These are phyloP conservation scores for Polietes domitor DNA, from an alignment of 2,888 invertebrate species.

Conservation along the genomic window DNA sequence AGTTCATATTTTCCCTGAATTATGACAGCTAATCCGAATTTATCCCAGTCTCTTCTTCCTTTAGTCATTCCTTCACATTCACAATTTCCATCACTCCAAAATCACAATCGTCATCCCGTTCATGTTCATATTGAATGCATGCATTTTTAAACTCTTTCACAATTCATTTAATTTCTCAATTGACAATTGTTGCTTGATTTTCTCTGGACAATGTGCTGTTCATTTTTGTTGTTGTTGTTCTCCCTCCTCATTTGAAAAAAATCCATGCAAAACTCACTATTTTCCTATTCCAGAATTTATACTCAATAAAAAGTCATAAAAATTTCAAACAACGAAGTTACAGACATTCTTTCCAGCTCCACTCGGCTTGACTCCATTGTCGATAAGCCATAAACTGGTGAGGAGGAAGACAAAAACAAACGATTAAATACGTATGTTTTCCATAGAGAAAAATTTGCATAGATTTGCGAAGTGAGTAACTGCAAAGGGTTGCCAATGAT, in stretches of 20 bases:
- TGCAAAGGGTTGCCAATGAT: conserved; percentile 26
- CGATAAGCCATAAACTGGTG: conserved; percentile 23
- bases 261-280: neutral
- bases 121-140: neutral
- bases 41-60: too few relatives aligned
- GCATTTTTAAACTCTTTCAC: conserved; percentile 7
- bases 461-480: conserved; percentile 37
- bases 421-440: conserved; percentile 39
- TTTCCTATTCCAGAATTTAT: conserved; percentile 30
- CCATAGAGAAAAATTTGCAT: conserved; percentile 44
- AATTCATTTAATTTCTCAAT: conserved; percentile 63
- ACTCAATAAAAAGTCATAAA: conserved; percentile 29
- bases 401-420: conserved; percentile 3
- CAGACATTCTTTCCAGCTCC: neutral
- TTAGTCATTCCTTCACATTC: too few relatives aligned
- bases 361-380: neutral
- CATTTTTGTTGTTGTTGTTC: conserved; percentile 22
- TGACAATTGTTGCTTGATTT: conserved; percentile 60
- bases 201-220: neutral
- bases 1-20: too few relatives aligned
- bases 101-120: neutral
- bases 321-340: conserved; percentile 22
- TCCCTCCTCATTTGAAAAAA: conserved; percentile 33
- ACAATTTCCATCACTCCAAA: neutral
- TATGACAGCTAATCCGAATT: too few relatives aligned